phyloP scores from a whole-genome alignment of 2,797 vertebrate species.

The Harpagifer antarcticus region DNA sequence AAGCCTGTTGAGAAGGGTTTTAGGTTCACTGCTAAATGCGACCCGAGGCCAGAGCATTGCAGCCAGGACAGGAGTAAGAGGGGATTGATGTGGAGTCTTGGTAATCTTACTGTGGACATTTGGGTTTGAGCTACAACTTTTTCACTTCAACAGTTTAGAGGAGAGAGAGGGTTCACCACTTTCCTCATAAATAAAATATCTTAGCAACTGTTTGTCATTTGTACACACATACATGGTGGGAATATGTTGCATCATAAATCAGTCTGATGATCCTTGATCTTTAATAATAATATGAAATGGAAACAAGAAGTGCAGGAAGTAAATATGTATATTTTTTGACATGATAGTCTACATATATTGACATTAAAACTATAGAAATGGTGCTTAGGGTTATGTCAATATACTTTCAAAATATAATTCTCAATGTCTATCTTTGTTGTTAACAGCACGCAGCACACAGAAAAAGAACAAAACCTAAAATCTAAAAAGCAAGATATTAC shows the following conservation, averaged over 20 bases:
- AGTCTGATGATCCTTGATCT: not conserved
- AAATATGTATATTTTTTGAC: too few species aligned
- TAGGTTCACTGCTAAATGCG: conserved; percentile 30
- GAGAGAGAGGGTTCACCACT: not conserved
- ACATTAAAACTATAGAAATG: too few species aligned
- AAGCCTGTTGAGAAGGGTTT: conserved; percentile 43
- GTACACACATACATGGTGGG: not conserved
- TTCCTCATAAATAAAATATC: not conserved
- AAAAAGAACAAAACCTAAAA: too few species aligned
- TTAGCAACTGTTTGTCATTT: not conserved
- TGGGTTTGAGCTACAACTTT: conserved; percentile 2
- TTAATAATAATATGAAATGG: not conserved
- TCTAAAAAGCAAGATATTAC: too few species aligned
- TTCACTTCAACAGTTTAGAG: conserved; percentile 13
- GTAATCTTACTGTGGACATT: conserved; percentile 25
- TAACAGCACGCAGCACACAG: too few species aligned
- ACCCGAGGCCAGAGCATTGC: conserved; percentile 18
- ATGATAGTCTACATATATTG: too few species aligned
- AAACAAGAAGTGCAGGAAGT: too few species aligned
- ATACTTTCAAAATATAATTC: too few species aligned
- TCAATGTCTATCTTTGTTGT: too few species aligned
- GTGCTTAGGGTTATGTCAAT: too few species aligned
- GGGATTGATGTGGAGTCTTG: conserved; percentile 5
- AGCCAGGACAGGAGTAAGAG: conserved; percentile 18
- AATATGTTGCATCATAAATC: not conserved